These are phyloP conservation scores for Melospiza melodia DNA, from an alignment of 2,113 vertebrate species.

Conservation along the genomic window DNA sequence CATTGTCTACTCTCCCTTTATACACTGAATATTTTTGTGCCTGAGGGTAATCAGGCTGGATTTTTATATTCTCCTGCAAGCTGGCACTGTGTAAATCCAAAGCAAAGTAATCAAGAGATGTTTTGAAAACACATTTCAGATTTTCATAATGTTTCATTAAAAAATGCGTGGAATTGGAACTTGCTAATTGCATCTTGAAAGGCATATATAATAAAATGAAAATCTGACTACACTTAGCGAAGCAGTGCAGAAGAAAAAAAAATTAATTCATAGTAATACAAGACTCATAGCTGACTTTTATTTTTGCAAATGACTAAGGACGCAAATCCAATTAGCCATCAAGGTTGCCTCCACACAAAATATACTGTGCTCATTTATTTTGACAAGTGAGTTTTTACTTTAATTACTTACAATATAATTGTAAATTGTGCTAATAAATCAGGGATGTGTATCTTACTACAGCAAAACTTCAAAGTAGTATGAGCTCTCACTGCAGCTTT, in stretches of 20 bases:
- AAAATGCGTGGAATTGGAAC: not conserved
- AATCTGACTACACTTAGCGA: not conserved
- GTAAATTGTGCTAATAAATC: slow-evolving; percentile 37
- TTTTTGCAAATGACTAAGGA: not conserved
- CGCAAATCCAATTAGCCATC: not conserved
- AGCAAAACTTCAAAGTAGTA: slow-evolving; percentile 13
- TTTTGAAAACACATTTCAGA: not conserved
- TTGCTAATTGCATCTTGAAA: slow-evolving; percentile 14
- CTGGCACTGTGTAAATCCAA: not conserved
- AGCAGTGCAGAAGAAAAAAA: not conserved
- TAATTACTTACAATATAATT: slow-evolving; percentile 42
- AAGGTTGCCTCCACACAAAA: slow-evolving; percentile 1
- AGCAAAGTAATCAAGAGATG: not conserved
- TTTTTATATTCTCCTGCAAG: not conserved
- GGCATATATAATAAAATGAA: not conserved
- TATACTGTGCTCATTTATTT: slow-evolving; percentile 42
- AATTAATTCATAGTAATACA: not conserved
- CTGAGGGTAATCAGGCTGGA: not conserved
- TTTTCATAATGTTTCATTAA: slow-evolving; percentile 3
- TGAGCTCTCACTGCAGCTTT: not conserved
- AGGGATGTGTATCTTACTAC: not conserved
- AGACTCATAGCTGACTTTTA: not conserved
- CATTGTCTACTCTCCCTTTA: not conserved
- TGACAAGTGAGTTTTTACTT: slow-evolving; percentile 40
- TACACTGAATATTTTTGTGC: not conserved